Conservation (phyloP, 2,888 invertebrate species). For the Hypomecis atomaria region DNA sequence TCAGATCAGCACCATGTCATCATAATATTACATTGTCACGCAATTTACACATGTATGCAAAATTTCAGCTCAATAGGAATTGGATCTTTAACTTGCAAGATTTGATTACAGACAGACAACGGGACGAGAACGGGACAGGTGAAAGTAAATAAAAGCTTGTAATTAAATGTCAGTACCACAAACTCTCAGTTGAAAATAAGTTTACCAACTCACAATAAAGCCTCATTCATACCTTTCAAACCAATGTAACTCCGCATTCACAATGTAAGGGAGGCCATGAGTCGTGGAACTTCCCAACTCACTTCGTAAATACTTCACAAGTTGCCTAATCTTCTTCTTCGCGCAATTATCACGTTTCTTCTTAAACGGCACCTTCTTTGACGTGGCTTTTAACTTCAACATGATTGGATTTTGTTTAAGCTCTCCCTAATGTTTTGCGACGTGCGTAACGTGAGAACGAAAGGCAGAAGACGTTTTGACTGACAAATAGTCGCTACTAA, state of each 20-base stretch:
- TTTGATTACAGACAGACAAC: too few species aligned
- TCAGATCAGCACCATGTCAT: too few species aligned
- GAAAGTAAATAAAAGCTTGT: too few species aligned
- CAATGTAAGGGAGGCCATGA: constrained; percentile 69
- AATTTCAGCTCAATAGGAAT: too few species aligned
- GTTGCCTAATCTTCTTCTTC: constrained; percentile 57
- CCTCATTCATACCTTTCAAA: constrained; percentile 61
- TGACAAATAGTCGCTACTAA: too few species aligned
- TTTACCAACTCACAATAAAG: constrained; percentile 2
- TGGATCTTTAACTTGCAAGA: too few species aligned
- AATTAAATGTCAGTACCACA: too few species aligned
- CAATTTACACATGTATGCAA: too few species aligned
- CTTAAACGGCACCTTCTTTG: constrained; percentile 56
- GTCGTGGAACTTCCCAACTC: constrained; percentile 67
- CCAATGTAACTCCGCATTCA: constrained; percentile 65
- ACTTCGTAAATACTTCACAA: constrained; percentile 62
- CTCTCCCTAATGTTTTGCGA: constrained; percentile 11
- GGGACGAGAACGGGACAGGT: too few species aligned
- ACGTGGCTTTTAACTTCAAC: constrained; percentile 54
- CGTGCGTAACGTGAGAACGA: constrained; percentile 11
- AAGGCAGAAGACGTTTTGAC: neutral
- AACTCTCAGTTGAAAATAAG: neutral
- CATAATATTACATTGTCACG: too few species aligned
- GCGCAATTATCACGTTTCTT: constrained; percentile 63
- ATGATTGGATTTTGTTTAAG: constrained; percentile 42